A percentile compares a stretch with the other conserved stretches of the same genome.
Evolutionary conservation across 1,140 invertebrate species (phyloP).

Genomic region (Apolygus lucorum): DNA sequence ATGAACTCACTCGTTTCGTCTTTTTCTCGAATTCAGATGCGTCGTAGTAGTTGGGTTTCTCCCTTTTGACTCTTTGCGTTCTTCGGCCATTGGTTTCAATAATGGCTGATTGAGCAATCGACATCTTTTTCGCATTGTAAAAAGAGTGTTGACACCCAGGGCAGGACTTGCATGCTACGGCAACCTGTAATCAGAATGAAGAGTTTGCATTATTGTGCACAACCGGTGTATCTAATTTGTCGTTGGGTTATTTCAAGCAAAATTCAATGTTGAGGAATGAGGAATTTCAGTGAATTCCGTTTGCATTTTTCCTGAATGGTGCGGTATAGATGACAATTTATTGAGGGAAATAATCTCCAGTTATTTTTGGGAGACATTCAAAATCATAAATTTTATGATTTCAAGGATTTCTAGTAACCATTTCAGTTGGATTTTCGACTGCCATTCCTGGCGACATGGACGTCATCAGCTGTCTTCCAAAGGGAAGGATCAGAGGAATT

Average conservation of each 20-base stretch:
- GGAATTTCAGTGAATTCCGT: too few relatives aligned
- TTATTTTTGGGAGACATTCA: too few relatives aligned
- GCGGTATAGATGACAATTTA: too few relatives aligned
- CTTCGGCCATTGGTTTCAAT: conserved; percentile 40
- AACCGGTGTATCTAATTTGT: not conserved
- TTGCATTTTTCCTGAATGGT: too few relatives aligned
- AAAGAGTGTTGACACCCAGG: conserved; percentile 37
- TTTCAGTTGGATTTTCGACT: too few relatives aligned
- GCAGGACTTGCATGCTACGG: conserved; percentile 68
- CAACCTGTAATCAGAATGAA: conserved; percentile 46
- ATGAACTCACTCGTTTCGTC: conserved; percentile 45
- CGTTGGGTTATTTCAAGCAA: not conserved
- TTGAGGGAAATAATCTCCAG: too few relatives aligned
- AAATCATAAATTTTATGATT: not conserved
- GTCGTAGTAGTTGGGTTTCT: conserved; percentile 76
- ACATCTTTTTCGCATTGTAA: conserved; percentile 28
- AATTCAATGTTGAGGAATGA: not conserved
- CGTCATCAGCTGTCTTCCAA: too few relatives aligned
- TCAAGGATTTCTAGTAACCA: not conserved
- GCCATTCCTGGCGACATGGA: too few relatives aligned
- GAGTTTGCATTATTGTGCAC: not conserved
- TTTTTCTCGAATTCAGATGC: conserved; percentile 65
- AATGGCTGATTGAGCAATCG: conserved; percentile 3
- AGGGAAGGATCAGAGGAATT: not conserved
- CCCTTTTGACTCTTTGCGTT: conserved; percentile 62